Evolutionary conservation across 1,140 invertebrate genomes (phyloP), one percentile per base, ranked within the genome.

Genomic region (Bombus fervidus): DNA sequence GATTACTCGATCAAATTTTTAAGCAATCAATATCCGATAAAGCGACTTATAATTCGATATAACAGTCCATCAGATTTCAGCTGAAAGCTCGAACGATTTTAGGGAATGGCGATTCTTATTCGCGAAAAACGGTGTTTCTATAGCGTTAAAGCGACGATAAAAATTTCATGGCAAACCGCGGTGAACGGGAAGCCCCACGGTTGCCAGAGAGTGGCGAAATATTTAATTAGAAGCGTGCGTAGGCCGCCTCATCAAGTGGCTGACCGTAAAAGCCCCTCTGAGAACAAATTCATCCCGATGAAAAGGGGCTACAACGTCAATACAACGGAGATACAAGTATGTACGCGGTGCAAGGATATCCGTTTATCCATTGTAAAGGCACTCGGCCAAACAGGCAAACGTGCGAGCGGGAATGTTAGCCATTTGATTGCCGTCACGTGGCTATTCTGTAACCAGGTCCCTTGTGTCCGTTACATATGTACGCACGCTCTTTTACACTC

Each of bases 351-450:
- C n/a, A 77, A 64, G 68, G 82, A 80, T 87, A 76, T 85, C 77
- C 62, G 39, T 71, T 87, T 83, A 90, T 85, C 73, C 82, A 77
- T 82, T 66, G 86, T 83, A 43, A 82, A 69, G 82, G 71, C 34
- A 64, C 85, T 66, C 39, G 28, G 77, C 53, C 64, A 41, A 77
- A 57, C 53, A 57, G n/a, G n/a, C 34, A 31, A 59, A 82, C 53
- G 59, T 18, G 53, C 57, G 74, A 73, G 75, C 31, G 73, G 59
- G 47, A 81, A 85, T 34, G 69, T 79, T 85, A 79, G 37, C 47
- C 71, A 77, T 87, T 89, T 87, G 77, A 90, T 86, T 89, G 75
- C 80, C 77, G 64, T 78, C 82, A 37, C 47, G 72, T 85, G 64
- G 39, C 37, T 57, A 76, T 74, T 66, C 37, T 71, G 66, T 37